Conservation (phyloP, 2,888 invertebrate genomes). For the Muschampia plurimacula region DNA sequence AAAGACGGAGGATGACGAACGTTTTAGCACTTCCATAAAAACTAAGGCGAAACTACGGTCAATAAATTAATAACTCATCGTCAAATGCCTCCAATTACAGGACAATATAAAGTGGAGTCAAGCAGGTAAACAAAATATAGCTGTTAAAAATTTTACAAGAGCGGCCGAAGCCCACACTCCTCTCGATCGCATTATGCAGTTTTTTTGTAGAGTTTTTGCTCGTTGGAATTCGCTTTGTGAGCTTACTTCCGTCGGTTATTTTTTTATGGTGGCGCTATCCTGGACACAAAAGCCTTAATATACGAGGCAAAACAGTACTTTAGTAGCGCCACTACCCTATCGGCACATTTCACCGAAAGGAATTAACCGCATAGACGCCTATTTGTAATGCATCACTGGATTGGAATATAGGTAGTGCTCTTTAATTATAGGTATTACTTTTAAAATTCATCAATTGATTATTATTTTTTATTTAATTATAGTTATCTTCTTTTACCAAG, state of each 20-base stretch:
- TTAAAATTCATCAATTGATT: background rate
- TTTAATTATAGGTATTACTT: constrained; percentile 17
- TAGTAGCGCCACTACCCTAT: constrained; percentile 66
- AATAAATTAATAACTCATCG: constrained; percentile 85
- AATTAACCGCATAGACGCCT: constrained; percentile 44
- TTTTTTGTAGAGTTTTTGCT: constrained; percentile 77
- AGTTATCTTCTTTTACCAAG: no score
- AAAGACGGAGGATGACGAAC: constrained; percentile 53
- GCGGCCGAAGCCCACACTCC: constrained; percentile 70
- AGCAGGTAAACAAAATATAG: constrained; percentile 85
- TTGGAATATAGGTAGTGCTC: constrained; percentile 46
- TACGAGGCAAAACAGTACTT: constrained; percentile 59
- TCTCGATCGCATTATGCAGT: constrained; percentile 78
- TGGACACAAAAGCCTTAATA: constrained; percentile 67
- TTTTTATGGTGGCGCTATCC: constrained; percentile 81
- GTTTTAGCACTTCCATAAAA: constrained; percentile 84
- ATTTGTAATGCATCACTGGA: constrained; percentile 53
- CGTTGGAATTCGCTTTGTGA: constrained; percentile 80
- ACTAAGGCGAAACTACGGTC: constrained; percentile 73
- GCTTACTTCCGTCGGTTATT: constrained; percentile 79
- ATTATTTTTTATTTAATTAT: background rate
- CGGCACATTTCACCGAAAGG: constrained; percentile 40
- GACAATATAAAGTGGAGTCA: constrained; percentile 76
- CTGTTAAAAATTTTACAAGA: constrained; percentile 84
- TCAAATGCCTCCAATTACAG: constrained; percentile 81